Percentiles rank a stretch among this genome's conserved stretches.
phyloP scores from a whole-genome alignment of 2,797 vertebrate species.

The Squalus acanthias region DNA sequence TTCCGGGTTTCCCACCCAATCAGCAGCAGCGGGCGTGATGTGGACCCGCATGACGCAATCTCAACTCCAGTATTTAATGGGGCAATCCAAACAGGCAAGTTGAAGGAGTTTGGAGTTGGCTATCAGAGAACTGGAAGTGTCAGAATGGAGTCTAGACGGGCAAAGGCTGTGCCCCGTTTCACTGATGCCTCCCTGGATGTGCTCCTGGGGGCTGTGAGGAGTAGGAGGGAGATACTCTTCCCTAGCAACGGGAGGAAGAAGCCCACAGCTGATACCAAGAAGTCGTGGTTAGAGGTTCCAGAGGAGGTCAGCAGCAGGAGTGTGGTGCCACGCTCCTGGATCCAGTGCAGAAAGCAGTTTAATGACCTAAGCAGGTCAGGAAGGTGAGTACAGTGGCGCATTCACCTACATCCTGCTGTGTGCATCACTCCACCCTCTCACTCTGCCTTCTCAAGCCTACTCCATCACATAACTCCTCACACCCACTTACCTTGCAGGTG shows the following conservation, averaged over 20 bases:
- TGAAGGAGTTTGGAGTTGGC: neutral
- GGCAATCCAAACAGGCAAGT: neutral
- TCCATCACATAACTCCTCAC: too few relatives aligned
- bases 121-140: neutral
- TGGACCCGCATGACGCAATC: neutral
- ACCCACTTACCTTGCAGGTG: too few relatives aligned
- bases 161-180: neutral
- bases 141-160: neutral
- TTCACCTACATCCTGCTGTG: too few relatives aligned
- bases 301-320: neutral
- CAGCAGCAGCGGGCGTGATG: neutral
- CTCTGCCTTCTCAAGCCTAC: too few relatives aligned
- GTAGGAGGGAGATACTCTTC: neutral
- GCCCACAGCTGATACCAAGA: neutral
- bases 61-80: neutral
- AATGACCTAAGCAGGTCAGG: too few relatives aligned
- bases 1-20: neutral
- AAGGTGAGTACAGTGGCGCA: too few relatives aligned
- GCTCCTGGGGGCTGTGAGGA: neutral
- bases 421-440: too few relatives aligned
- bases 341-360: too few relatives aligned
- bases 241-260: neutral
- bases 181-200: neutral
- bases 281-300: too few relatives aligned
- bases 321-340: too few relatives aligned